Percentiles rank a stretch among this genome's conserved stretches.
Conservation (phyloP, 92 coral and sea anemone species). For the Zoanthus gigantus region DNA sequence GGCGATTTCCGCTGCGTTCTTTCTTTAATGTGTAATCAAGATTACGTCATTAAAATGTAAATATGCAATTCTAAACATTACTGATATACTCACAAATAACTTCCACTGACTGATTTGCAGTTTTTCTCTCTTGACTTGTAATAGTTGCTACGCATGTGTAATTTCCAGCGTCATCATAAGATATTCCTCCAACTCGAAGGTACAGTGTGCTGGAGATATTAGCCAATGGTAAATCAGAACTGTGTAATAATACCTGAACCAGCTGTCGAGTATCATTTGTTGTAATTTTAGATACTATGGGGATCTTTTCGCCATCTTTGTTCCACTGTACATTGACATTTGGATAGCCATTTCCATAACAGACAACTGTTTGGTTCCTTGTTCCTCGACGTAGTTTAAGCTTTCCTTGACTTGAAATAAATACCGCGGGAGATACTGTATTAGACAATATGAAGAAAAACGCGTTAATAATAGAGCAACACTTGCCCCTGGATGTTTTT, state of each 20-base stretch:
- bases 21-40: no score
- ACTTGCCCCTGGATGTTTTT: not conserved
- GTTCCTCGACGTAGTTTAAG: not conserved
- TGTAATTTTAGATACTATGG: not conserved
- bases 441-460: not conserved
- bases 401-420: not conserved
- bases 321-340: not conserved
- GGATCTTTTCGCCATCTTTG: not conserved
- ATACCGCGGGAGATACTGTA: not conserved
- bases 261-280: not conserved
- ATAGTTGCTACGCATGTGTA: conserved; percentile 4
- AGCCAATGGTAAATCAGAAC: not conserved
- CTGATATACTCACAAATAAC: conserved; percentile 21
- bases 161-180: conserved; percentile 15
- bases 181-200: conserved; percentile 12
- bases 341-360: conserved; percentile 11
- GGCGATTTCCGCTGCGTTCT: no score
- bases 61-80: not conserved
- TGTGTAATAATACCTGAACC: not conserved
- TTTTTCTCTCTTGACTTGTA: not conserved
- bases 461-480: no score
- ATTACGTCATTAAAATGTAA: not conserved
- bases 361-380: not conserved
- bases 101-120: conserved; percentile 15
- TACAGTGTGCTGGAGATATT: conserved; percentile 20